A percentile compares a stretch with the other conserved stretches of the same genome.
Evolutionary conservation across 2,113 vertebrate species (phyloP).

Genomic region (Mandrillus leucophaeus): DNA sequence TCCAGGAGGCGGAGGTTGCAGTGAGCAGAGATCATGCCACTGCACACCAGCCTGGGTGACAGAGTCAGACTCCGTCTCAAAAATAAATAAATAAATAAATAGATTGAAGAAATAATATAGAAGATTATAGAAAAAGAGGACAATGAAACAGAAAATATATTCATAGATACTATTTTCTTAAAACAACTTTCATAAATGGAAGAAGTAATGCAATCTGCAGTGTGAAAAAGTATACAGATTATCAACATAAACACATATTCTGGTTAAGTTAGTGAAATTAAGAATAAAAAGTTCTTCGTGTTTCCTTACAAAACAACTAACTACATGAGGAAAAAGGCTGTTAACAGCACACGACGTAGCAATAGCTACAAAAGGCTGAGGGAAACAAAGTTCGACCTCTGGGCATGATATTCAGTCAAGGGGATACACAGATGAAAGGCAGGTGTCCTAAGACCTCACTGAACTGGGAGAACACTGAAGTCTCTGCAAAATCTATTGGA

Average conservation of each 20-base stretch:
- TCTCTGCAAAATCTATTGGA: neutral
- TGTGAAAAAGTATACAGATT: neutral
- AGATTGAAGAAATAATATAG: neutral
- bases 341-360: neutral
- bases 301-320: neutral
- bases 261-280: neutral
- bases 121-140: neutral
- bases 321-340: neutral
- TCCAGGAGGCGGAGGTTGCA: no score
- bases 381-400: neutral
- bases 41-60: no score
- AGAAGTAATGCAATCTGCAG: neutral
- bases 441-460: neutral
- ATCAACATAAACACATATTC: neutral
- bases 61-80: no score
- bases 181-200: neutral
- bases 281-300: neutral
- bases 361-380: neutral
- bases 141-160: neutral
- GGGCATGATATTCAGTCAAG: neutral
- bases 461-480: neutral
- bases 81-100: neutral
- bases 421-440: neutral
- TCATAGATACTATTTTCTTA: neutral
- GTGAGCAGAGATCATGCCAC: no score